phyloP scores from a whole-genome alignment of 1,140 invertebrate species.

The Dendroctonus ponderosae region DNA sequence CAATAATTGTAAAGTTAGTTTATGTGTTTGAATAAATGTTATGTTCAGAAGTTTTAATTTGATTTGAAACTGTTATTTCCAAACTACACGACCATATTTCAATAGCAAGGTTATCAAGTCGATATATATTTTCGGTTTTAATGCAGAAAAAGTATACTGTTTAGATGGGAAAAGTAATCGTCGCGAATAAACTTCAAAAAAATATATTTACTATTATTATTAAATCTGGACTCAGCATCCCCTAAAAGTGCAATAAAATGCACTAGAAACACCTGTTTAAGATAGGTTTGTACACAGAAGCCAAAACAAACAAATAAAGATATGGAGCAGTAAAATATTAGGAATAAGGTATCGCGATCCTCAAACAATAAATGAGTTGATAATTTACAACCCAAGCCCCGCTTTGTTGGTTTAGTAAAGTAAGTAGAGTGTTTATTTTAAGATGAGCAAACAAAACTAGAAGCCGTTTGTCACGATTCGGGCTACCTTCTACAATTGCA shows the following conservation, averaged over 20 bases:
- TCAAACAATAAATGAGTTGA: slow-evolving; percentile 27
- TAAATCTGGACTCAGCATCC: no score
- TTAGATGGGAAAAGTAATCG: no score
- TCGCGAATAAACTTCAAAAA: no score
- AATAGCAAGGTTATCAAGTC: no score
- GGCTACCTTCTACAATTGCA: background rate
- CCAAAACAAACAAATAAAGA: slow-evolving; percentile 14
- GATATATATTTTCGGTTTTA: no score
- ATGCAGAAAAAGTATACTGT: no score
- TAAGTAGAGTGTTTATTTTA: slow-evolving; percentile 32
- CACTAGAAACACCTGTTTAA: slow-evolving; percentile 15
- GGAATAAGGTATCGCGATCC: slow-evolving; percentile 9
- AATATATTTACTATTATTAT: no score
- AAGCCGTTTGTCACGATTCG: slow-evolving; percentile 25
- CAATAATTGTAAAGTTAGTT: no score
- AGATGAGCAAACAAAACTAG: slow-evolving; percentile 17
- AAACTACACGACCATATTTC: no score
- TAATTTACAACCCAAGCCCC: slow-evolving; percentile 24
- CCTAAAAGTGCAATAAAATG: slow-evolving; percentile 5
- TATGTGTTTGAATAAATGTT: no score
- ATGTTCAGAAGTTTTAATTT: no score
- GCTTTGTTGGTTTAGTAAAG: slow-evolving; percentile 28
- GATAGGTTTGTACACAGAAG: background rate
- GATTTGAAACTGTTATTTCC: no score
- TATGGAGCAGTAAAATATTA: background rate